Evolutionary conservation across 2,888 invertebrate species (phyloP).

Genomic region (Pseudococcus viburni): DNA sequence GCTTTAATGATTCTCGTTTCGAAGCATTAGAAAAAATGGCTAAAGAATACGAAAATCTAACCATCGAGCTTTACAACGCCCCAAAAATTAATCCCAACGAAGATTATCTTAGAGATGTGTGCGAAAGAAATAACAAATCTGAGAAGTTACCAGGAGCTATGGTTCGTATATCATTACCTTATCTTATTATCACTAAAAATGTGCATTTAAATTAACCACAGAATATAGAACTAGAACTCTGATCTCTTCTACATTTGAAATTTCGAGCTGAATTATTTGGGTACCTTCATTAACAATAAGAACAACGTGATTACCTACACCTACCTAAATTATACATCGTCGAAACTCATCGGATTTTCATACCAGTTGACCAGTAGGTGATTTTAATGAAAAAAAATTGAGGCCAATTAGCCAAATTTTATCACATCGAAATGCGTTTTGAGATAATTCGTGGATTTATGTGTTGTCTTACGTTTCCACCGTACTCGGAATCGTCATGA

Average conservation of each 20-base stretch:
- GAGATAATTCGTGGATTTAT: background rate
- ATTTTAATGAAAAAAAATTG: background rate
- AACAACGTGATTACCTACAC: no score
- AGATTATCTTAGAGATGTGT: background rate
- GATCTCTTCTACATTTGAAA: no score
- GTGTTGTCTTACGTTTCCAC: background rate
- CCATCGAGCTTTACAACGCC: background rate
- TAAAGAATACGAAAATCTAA: background rate
- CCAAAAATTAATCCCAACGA: conserved; percentile 2
- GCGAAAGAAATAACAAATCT: conserved; percentile 33
- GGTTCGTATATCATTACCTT: conserved; percentile 35
- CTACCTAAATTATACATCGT: no score
- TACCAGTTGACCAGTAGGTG: no score
- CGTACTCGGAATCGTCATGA: background rate
- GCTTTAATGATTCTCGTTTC: background rate
- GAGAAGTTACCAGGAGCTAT: background rate
- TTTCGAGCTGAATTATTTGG: no score
- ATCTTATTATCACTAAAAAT: background rate
- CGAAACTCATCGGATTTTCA: no score
- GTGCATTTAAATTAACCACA: no score
- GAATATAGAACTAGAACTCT: no score
- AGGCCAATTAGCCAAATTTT: conserved; percentile 10
- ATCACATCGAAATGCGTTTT: background rate
- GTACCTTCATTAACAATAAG: no score
- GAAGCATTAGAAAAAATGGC: background rate